A percentile compares a stretch with the other conserved stretches of the same genome.
Evolutionary conservation across 2,113 vertebrate species (phyloP).

Genomic region (Microtus richardsoni): DNA sequence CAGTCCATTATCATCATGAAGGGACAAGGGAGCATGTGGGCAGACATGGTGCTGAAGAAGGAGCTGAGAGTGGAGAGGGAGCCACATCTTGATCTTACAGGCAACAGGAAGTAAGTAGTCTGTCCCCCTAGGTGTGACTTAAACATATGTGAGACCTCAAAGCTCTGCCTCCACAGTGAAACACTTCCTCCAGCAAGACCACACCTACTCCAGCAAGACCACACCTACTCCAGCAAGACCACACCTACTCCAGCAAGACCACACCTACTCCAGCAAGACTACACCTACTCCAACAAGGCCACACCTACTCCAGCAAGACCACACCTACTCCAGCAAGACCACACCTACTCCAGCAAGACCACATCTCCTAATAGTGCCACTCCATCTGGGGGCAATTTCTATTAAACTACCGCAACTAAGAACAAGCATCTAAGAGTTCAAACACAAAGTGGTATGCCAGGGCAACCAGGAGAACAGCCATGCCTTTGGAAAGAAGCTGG

Average conservation of each 20-base stretch:
- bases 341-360: no score
- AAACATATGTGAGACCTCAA: neutral
- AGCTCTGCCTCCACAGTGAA: neutral
- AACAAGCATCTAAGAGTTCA: neutral
- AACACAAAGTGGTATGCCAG: neutral
- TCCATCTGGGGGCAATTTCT: neutral
- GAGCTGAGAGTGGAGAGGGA: neutral
- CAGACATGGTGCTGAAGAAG: neutral
- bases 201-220: no score
- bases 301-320: no score
- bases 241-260: no score
- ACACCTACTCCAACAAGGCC: no score
- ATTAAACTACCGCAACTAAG: neutral
- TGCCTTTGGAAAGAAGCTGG: neutral
- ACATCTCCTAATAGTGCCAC: neutral
- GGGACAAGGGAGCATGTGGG: neutral
- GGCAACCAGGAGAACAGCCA: neutral
- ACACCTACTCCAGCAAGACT: no score
- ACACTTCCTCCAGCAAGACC: neutral
- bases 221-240: no score
- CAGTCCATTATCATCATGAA: neutral
- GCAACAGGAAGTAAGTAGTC: neutral
- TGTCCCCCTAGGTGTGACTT: neutral
- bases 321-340: no score
- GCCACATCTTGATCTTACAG: neutral